Evolutionary conservation across 2,888 invertebrate genomes (phyloP).

Genomic region (Eremobia ochroleuca): DNA sequence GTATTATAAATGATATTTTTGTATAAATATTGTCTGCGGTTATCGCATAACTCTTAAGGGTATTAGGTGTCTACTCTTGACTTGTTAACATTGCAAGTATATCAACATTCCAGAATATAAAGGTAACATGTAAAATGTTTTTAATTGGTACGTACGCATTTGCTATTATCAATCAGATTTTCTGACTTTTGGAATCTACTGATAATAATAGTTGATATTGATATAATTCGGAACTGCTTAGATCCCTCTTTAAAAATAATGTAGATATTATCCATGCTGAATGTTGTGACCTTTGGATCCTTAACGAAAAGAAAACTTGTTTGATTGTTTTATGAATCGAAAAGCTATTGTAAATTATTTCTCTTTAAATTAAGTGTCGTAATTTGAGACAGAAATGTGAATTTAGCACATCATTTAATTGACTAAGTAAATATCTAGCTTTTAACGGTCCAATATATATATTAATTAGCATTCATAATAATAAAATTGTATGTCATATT

Average conservation of each 20-base stretch:
- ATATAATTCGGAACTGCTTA: conserved; percentile 35
- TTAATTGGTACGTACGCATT: conserved; percentile 40
- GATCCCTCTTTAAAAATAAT: conserved; percentile 21
- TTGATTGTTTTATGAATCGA: conserved; percentile 38
- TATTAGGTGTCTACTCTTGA: conserved; percentile 68
- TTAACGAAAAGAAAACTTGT: conserved; percentile 35
- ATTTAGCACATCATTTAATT: conserved; percentile 52
- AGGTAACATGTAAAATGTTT: conserved; percentile 45
- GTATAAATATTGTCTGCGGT: conserved; percentile 86
- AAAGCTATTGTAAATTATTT: conserved; percentile 61
- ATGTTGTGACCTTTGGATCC: conserved; percentile 37
- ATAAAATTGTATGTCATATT: conserved; percentile 63
- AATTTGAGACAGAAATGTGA: conserved; percentile 56
- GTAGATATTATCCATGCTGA: conserved; percentile 42
- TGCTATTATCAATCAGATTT: conserved; percentile 43
- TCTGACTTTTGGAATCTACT: conserved; percentile 58
- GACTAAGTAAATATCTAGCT: conserved; percentile 70
- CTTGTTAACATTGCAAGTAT: conserved; percentile 62
- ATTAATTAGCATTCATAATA: conserved; percentile 61
- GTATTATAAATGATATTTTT: conserved; percentile 87
- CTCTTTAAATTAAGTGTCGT: conserved; percentile 55
- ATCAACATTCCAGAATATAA: conserved; percentile 72
- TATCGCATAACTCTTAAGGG: conserved; percentile 78
- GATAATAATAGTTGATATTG: conserved; percentile 34
- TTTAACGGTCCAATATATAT: conserved; percentile 75